Percentiles rank a stretch among this genome's conserved stretches.
Evolutionary conservation across 2,113 vertebrate genomes (phyloP).

Genomic region (Dolichallabes microphthalmus): DNA sequence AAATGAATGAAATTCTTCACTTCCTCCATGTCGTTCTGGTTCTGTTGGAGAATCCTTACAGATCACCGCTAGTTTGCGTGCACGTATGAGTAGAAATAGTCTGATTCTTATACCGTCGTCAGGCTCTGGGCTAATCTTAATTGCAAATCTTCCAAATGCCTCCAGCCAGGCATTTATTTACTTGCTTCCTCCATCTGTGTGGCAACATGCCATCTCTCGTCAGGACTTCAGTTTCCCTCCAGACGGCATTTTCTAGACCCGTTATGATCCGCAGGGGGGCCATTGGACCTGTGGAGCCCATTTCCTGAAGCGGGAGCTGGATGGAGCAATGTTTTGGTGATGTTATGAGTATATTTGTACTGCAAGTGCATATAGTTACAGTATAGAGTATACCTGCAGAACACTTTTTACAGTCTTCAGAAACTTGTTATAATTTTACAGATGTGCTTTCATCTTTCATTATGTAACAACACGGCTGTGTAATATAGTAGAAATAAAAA

Average conservation of each 20-base stretch:
- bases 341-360: slow-evolving; percentile 20
- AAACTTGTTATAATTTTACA: slow-evolving; percentile 14
- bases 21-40: slow-evolving; percentile 15
- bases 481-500: background rate
- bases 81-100: slow-evolving; percentile 30
- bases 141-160: slow-evolving; percentile 49
- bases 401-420: background rate
- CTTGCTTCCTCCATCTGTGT: slow-evolving; percentile 50
- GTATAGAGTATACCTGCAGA: background rate
- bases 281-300: slow-evolving; percentile 24
- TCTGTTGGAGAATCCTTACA: background rate
- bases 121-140: slow-evolving; percentile 47
- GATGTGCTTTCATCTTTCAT: background rate
- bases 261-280: slow-evolving; percentile 31
- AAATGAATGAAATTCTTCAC: slow-evolving; percentile 20
- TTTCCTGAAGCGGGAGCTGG: slow-evolving; percentile 36
- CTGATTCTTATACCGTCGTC: slow-evolving; percentile 39
- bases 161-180: slow-evolving; percentile 43
- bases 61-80: background rate
- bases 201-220: slow-evolving; percentile 50
- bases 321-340: slow-evolving; percentile 3
- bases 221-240: slow-evolving; percentile 38
- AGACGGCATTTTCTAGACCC: slow-evolving; percentile 17
- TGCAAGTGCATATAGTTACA: background rate
- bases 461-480: background rate